phyloP scores from a whole-genome alignment of 2,797 vertebrate species.

The Bucorvus abyssinicus region DNA sequence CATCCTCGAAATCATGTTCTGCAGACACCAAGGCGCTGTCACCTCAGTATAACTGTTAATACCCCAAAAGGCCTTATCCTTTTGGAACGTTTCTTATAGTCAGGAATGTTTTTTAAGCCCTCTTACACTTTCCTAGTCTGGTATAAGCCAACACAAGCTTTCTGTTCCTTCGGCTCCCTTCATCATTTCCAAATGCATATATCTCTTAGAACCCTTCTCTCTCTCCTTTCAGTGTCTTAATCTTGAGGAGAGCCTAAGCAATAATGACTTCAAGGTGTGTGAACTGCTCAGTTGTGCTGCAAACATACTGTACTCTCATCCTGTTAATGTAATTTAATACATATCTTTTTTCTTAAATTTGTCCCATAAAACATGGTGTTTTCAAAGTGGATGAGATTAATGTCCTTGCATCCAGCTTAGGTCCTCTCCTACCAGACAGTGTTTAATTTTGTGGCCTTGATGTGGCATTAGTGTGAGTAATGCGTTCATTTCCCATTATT shows the following conservation, averaged over 20 bases:
- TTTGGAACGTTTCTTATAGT: not conserved
- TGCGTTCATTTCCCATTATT: rapidly evolving
- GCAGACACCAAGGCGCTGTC: not conserved
- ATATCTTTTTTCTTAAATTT: not conserved
- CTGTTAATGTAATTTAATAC: not conserved
- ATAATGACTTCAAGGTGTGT: not conserved
- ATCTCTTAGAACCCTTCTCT: not conserved
- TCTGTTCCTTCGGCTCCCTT: not conserved
- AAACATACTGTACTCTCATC: not conserved
- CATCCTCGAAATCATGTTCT: not conserved
- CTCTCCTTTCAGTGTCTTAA: not conserved
- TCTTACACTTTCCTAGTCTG: not conserved
- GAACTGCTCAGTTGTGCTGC: not conserved
- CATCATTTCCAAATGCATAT: not conserved
- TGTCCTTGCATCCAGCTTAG: not conserved
- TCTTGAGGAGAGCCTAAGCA: not conserved
- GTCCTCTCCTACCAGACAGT: not conserved
- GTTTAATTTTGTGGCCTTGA: not conserved
- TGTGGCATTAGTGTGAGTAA: not conserved
- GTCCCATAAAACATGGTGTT: not conserved
- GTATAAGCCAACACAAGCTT: not conserved
- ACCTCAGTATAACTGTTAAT: rapidly evolving
- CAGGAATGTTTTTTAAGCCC: not conserved
- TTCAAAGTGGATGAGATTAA: not conserved
- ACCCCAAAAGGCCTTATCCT: not conserved